Percentiles rank a stretch among this genome's conserved stretches.
phyloP scores from a whole-genome alignment of 2,113 vertebrate genomes.

The Sus scrofa region T2T-Sscrofa CM000824.6:123447501-123448000 shows the following conservation, averaged over 20 bases:
- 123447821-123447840: conserved; percentile 61
- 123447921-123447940: conserved; percentile 2
- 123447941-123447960: not conserved
- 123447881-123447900: conserved; percentile 49
- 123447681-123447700: conserved; percentile 69
- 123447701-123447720: conserved; percentile 67
- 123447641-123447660: conserved; percentile 48
- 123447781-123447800: conserved; percentile 55
- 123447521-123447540: not conserved
- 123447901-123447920: not conserved
- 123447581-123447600: not conserved
- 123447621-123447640: conserved; percentile 62
- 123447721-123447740: conserved; percentile 63
- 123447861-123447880: conserved; percentile 35
- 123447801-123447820: conserved; percentile 56
- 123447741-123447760: conserved; percentile 40
- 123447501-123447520: not conserved
- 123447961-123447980: not conserved
- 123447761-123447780: conserved; percentile 34
- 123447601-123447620: conserved; percentile 55
- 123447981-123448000: not conserved
- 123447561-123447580: conserved; percentile 26
- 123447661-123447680: conserved; percentile 56
- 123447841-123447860: conserved; percentile 65
- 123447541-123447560: not conserved